These are phyloP conservation scores for Lamproptera curius DNA, from an alignment of 2,888 invertebrate species.

Conservation along the genomic window DNA sequence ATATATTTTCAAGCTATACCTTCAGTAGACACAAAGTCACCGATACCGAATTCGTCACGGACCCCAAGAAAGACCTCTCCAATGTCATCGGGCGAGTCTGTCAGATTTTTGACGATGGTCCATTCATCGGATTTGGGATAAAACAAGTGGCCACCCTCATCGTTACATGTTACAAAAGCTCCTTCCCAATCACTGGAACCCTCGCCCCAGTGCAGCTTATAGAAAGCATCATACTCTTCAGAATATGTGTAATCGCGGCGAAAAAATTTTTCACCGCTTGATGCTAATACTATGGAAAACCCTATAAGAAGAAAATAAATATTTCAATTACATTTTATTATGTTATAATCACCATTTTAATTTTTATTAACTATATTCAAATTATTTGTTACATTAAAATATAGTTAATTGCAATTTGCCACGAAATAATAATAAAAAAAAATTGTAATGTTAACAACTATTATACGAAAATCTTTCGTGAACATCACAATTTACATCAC, in stretches of 20 bases:
- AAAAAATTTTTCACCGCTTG: constrained; percentile 35
- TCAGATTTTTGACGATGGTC: constrained; percentile 31
- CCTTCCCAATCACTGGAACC: constrained; percentile 33
- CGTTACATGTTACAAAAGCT: constrained; percentile 38
- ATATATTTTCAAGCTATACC: too few species aligned
- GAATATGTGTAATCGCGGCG: constrained; percentile 43
- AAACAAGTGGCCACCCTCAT: constrained; percentile 38
- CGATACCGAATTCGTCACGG: constrained; percentile 36
- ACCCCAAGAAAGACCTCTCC: constrained; percentile 37
- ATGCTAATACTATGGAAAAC: too few species aligned
- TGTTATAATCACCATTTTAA: too few species aligned
- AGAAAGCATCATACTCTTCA: constrained; percentile 39
- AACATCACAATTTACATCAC: too few species aligned
- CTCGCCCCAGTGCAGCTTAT: constrained; percentile 40
- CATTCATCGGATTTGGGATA: constrained; percentile 43
- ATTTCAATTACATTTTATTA: too few species aligned
- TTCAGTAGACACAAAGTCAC: constrained; percentile 45
- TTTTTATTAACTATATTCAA: too few species aligned
- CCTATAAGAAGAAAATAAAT: too few species aligned
- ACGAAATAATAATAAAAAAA: too few species aligned
- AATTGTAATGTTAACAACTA: too few species aligned
- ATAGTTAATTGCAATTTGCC: too few species aligned
- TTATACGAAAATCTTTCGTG: too few species aligned
- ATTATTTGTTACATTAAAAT: too few species aligned
- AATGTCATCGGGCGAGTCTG: constrained; percentile 20